A percentile compares a stretch with the other conserved stretches of the same genome.
Evolutionary conservation across 2,888 invertebrate genomes (phyloP).

Genomic region (Sarcophaga variegata): DNA sequence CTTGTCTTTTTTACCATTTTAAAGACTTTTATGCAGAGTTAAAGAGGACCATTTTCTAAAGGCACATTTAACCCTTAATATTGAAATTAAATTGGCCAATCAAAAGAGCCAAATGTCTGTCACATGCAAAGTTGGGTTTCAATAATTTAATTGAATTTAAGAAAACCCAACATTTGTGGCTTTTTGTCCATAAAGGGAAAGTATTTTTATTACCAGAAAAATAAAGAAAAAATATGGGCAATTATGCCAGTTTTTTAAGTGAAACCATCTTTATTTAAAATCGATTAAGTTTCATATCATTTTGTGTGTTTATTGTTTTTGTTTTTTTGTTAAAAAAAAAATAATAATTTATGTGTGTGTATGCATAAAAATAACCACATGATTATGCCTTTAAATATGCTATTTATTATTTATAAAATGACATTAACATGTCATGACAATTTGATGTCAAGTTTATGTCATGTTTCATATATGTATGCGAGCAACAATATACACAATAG

Average conservation of each 20-base stretch:
- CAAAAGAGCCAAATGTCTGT: slow-evolving; percentile 33
- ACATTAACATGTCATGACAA: slow-evolving; percentile 68
- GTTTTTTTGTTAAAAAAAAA: not conserved
- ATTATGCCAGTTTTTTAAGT: slow-evolving; percentile 24
- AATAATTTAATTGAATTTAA: slow-evolving; percentile 51
- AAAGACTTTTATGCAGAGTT: not conserved
- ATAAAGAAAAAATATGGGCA: not conserved
- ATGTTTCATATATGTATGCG: slow-evolving; percentile 50
- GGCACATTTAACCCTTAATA: slow-evolving; percentile 27
- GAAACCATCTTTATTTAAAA: slow-evolving; percentile 62
- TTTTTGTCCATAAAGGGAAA: not conserved
- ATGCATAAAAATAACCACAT: slow-evolving; percentile 51
- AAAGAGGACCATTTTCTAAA: slow-evolving; percentile 16
- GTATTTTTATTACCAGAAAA: not conserved
- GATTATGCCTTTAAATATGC: slow-evolving; percentile 61
- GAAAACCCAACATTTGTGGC: slow-evolving; percentile 42
- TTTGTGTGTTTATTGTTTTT: not conserved
- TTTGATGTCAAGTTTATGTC: slow-evolving; percentile 69
- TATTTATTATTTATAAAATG: slow-evolving; percentile 69
- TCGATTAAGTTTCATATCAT: slow-evolving; percentile 57
- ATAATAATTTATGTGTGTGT: slow-evolving; percentile 16
- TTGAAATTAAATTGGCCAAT: slow-evolving; percentile 46
- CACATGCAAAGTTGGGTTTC: slow-evolving; percentile 24
- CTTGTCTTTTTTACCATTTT: too few species aligned
- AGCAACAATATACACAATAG: not conserved